Conservation (phyloP, 1,140 invertebrate genomes). For the Drosophila nigrodunni region DNA sequence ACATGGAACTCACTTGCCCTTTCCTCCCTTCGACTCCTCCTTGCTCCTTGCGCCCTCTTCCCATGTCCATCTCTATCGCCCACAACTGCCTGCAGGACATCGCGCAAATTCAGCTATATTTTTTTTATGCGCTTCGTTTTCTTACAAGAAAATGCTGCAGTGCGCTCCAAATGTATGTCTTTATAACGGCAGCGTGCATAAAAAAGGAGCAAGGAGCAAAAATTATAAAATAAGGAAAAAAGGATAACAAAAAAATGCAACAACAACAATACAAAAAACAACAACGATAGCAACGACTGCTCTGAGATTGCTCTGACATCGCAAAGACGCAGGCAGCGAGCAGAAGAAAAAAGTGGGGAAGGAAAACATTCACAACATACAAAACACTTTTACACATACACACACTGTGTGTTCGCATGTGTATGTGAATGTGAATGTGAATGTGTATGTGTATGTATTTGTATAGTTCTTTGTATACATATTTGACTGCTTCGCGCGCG, state of each 20-base stretch:
- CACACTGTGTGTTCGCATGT: conserved; percentile 32
- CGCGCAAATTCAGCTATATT: conserved; percentile 79
- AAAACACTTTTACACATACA: conserved; percentile 64
- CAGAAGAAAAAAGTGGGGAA: conserved; percentile 37
- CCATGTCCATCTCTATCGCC: conserved; percentile 1
- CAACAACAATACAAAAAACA: conserved; percentile 46
- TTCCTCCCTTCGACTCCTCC: no score
- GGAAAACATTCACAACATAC: conserved; percentile 77
- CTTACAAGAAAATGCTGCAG: conserved; percentile 79
- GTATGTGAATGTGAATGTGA: conserved; percentile 18
- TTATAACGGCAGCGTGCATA: conserved; percentile 75
- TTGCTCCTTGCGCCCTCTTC: background rate
- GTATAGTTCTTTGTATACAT: conserved; percentile 61
- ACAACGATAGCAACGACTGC: conserved; percentile 44
- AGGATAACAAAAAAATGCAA: conserved; percentile 25
- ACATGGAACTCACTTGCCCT: conserved; percentile 1
- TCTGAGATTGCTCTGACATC: conserved; percentile 43
- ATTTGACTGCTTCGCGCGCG: conserved; percentile 75
- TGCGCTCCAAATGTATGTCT: conserved; percentile 78
- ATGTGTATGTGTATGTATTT: conserved; percentile 38
- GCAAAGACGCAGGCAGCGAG: conserved; percentile 27
- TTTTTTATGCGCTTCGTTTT: conserved; percentile 64
- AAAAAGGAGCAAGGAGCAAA: conserved; percentile 64
- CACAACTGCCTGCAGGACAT: conserved; percentile 48
- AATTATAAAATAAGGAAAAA: conserved; percentile 74